These are phyloP conservation scores for Pyrrhosoma nymphula DNA, from an alignment of 2,888 invertebrate genomes.

Conservation along the genomic window DNA sequence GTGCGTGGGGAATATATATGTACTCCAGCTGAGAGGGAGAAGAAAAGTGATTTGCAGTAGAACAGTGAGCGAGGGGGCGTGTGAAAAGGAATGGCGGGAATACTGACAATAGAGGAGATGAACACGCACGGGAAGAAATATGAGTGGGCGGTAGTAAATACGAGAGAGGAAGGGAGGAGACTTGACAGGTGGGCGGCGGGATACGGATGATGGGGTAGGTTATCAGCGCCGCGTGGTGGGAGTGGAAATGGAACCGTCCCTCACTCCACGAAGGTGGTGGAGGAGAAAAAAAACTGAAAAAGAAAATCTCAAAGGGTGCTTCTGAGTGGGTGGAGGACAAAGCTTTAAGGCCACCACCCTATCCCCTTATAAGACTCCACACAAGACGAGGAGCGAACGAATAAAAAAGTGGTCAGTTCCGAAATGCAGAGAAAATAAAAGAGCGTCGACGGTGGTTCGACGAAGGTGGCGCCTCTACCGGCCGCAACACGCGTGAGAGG, in stretches of 20 bases:
- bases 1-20: background rate
- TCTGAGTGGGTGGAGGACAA: background rate
- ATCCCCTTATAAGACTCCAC: background rate
- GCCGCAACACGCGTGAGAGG: no score
- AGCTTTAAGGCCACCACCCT: background rate
- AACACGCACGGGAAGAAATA: background rate
- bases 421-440: background rate
- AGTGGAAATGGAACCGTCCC: background rate
- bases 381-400: background rate
- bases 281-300: background rate
- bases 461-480: no score
- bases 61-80: background rate
- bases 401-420: background rate
- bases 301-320: no score
- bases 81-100: background rate
- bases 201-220: background rate
- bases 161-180: background rate
- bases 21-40: background rate
- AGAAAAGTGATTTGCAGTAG: background rate
- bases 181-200: background rate
- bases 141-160: conserved; percentile 9
- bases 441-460: background rate
- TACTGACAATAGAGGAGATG: background rate
- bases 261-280: background rate
- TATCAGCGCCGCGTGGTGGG: conserved; percentile 2